Evolutionary conservation across 2,888 invertebrate genomes (phyloP).

Genomic region (Drosophila picticornis): DNA sequence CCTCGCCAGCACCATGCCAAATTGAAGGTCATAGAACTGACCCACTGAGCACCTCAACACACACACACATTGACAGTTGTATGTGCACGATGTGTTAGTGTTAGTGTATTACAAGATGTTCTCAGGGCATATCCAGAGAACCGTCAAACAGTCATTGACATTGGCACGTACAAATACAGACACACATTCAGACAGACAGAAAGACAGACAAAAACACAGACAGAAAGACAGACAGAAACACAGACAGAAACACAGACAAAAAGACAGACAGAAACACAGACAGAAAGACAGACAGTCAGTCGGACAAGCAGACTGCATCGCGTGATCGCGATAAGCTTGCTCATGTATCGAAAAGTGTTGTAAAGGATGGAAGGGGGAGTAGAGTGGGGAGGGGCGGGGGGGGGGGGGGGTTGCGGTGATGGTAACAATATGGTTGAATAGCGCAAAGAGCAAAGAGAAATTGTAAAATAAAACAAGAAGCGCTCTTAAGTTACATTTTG

Average conservation of each 20-base stretch:
- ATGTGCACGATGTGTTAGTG: not conserved
- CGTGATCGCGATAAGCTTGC: constrained; percentile 54
- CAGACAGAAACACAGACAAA: constrained; percentile 1
- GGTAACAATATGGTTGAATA: constrained; percentile 20
- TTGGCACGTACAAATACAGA: constrained; percentile 25
- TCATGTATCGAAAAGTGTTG: not conserved
- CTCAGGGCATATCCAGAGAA: constrained; percentile 32
- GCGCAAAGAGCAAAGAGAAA: constrained; percentile 16
- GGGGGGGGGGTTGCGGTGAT: not conserved
- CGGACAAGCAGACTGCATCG: constrained; percentile 25
- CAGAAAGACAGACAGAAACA: not conserved
- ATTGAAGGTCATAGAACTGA: constrained; percentile 52
- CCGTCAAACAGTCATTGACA: constrained; percentile 52
- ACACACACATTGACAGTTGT: constrained; percentile 8
- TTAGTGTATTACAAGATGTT: constrained; percentile 28
- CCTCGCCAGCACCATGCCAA: not conserved
- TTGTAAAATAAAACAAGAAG: not conserved
- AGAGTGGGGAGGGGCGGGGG: not conserved
- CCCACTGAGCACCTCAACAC: constrained; percentile 36
- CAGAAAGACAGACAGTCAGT: not conserved
- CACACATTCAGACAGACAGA: constrained; percentile 8
- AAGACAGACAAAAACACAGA: not conserved
- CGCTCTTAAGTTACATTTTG: constrained; percentile 25
- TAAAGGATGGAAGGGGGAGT: no score
- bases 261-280: constrained; percentile 6